Evolutionary conservation across 1,140 invertebrate species (phyloP).

Genomic region (Chionoecetes opilio): DNA sequence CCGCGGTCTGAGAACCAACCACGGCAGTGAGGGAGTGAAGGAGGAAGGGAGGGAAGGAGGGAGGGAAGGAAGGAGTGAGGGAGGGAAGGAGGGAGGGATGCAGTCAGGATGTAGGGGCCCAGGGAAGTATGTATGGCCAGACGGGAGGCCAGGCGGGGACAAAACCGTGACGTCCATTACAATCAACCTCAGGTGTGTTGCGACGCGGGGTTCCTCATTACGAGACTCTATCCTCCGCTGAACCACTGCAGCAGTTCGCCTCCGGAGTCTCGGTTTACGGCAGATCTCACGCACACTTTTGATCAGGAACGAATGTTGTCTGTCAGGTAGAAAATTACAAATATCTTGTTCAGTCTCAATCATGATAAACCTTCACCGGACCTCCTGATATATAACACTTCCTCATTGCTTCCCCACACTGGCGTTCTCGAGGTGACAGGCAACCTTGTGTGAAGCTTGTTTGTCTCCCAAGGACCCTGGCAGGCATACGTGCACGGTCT

Average conservation of each 20-base stretch:
- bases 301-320: not conserved
- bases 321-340: not conserved
- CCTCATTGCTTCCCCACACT: not conserved
- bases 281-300: not conserved
- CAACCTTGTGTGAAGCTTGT: not conserved
- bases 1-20: not conserved
- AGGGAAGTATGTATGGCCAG: not conserved
- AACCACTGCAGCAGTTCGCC: not conserved
- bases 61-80: not conserved
- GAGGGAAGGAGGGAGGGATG: not conserved
- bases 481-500: not conserved
- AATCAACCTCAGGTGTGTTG: not conserved
- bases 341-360: not conserved
- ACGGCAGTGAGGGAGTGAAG: not conserved
- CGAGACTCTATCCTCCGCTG: not conserved
- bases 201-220: constrained; percentile 15
- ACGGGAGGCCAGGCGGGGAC: not conserved
- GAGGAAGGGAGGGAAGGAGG: not conserved
- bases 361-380: not conserved
- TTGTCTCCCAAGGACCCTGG: not conserved
- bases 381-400: not conserved
- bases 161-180: not conserved
- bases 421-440: not conserved
- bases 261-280: too few relatives aligned
- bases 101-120: not conserved